phyloP scores from a whole-genome alignment of 2,888 invertebrate genomes.

The Temnothorax rugatulus region DNA sequence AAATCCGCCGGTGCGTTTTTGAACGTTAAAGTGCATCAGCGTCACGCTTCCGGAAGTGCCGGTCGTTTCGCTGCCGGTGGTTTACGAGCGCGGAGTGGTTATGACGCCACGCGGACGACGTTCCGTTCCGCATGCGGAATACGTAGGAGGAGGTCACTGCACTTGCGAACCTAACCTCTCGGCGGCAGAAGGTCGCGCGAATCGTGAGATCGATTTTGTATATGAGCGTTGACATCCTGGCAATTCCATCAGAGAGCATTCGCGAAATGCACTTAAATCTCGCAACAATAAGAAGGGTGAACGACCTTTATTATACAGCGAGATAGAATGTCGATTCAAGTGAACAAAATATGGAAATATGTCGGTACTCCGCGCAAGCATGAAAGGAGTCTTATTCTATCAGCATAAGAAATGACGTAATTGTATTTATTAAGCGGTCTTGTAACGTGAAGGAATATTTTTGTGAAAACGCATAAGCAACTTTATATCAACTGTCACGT shows the following conservation, averaged over 20 bases:
- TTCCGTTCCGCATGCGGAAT: constrained; percentile 46
- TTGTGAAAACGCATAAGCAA: not conserved
- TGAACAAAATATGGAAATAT: not conserved
- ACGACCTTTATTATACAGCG: not conserved
- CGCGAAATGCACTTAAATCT: not conserved
- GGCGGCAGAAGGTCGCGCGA: constrained; percentile 69
- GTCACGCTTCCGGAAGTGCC: constrained; percentile 71
- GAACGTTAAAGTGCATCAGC: constrained; percentile 42
- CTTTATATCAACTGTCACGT: not conserved
- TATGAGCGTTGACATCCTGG: not conserved
- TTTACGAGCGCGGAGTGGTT: constrained; percentile 73
- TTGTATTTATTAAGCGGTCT: not conserved
- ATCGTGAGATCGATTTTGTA: constrained; percentile 69
- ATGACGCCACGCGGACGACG: constrained; percentile 61
- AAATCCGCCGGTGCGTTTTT: constrained; percentile 18
- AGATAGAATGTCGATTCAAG: not conserved
- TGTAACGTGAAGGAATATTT: not conserved
- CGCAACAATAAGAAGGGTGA: not conserved
- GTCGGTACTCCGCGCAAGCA: not conserved
- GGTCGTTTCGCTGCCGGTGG: constrained; percentile 71
- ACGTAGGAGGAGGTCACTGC: constrained; percentile 74
- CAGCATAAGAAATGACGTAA: not conserved
- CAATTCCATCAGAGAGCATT: not conserved
- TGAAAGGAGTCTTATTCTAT: not conserved
- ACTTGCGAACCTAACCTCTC: constrained; percentile 72